Evolutionary conservation across 1,140 invertebrate species (phyloP).

Genomic region (Drosophila quadrilineata): DNA sequence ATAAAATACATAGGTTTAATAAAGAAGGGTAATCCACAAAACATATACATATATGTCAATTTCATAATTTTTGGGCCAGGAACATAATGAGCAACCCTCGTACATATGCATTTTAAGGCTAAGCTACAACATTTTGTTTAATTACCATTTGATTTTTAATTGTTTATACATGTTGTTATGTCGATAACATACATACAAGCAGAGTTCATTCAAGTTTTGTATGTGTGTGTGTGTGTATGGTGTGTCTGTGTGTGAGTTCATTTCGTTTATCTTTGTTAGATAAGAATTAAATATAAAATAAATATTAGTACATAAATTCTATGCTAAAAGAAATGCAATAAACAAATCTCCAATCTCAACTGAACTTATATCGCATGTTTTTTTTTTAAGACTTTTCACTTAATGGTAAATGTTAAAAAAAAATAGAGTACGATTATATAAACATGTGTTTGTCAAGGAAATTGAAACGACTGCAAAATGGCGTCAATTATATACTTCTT

Average conservation of each 20-base stretch:
- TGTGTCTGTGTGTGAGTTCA: constrained; percentile 11
- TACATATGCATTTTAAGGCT: constrained; percentile 34
- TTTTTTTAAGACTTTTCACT: constrained; percentile 16
- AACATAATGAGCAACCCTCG: constrained; percentile 11
- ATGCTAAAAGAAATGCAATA: constrained; percentile 66
- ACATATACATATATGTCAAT: too few species aligned
- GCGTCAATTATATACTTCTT: constrained; percentile 23
- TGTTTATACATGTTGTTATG: neutral
- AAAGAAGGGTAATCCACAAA: too few species aligned
- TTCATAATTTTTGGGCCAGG: too few species aligned
- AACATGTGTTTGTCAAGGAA: neutral
- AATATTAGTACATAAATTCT: constrained; percentile 64
- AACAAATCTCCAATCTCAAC: constrained; percentile 47
- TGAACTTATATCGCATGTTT: constrained; percentile 23
- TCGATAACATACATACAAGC: constrained; percentile 19
- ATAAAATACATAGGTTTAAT: constrained; percentile 45
- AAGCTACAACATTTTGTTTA: constrained; percentile 37
- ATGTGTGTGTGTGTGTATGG: constrained; percentile 16
- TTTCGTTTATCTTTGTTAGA: constrained; percentile 39
- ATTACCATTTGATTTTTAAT: constrained; percentile 12
- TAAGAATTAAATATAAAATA: constrained; percentile 65
- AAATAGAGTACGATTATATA: constrained; percentile 1
- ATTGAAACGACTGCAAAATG: constrained; percentile 30
- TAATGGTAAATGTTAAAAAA: constrained; percentile 4
- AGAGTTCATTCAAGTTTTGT: constrained; percentile 12